Base-by-base conservation (phyloP, 1,140 invertebrate genomes). In the Calephelis virginiensis region DNA sequence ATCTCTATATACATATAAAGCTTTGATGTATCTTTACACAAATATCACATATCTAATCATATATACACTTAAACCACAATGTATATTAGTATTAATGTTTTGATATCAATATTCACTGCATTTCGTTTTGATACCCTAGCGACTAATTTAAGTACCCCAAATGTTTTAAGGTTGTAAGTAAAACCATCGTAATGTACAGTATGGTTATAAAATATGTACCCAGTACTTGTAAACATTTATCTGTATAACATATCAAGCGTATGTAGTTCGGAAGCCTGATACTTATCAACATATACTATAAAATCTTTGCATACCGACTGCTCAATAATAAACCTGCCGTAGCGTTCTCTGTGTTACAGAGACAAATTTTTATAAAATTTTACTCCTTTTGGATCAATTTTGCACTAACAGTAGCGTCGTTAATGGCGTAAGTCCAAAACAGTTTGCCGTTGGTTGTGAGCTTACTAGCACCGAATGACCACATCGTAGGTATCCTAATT, bases 191-290 rank as follows among this genome's bases (percentile, higher is more conserved):
- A 61, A 82, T 88, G 82, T 88, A 88, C 83, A 85, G 80, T 82
- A 80, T 82, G 83, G 81, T 82, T 81, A 75, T 86, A 85, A 76
- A 72, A 75, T 81, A 79, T 85, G 85, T 89, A 90, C 81, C 76
- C 82, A 89, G 82, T 89, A 89, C 85, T 85, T 76, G 64, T 72
- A 75, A 80, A 77, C 74, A 74, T 77, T 28, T 85, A 88, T 86
- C 86, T 88, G 78, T 89, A 78, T 76, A 81, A 90, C 86, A 90
- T 90, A 90, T 90, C 88, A 90, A 81, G 77, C 78, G 83, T 80
- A 87, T 82, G 74, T 82, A 79, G 77, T 80, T 78, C 81, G 76
- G 76, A 53, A 62, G 64, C 77, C 75, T 80, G 81, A 81, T 69
- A 28, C 28, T 28, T 28, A 28, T 28, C 28, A 79, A 75, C 77